Conservation (phyloP, 2,888 invertebrate species). For the Linnaemya tessellans region DNA sequence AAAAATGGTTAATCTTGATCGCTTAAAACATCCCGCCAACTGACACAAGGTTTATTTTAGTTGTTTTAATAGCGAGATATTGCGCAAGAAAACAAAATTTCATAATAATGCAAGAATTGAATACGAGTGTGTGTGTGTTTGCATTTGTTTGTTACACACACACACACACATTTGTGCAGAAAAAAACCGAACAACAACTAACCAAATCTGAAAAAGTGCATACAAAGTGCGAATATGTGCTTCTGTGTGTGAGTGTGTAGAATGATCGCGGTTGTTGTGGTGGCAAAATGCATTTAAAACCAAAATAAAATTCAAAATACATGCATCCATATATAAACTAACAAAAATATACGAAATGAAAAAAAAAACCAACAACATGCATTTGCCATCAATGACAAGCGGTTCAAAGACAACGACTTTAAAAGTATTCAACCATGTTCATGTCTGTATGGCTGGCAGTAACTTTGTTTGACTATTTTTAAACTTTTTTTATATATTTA, state of each 20-base stretch:
- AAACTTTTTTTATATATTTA: neutral
- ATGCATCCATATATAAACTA: neutral
- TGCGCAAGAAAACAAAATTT: constrained; percentile 71
- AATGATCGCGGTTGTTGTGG: constrained; percentile 50
- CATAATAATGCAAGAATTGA: constrained; percentile 62
- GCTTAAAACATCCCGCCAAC: constrained; percentile 69
- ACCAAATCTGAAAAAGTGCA: constrained; percentile 51
- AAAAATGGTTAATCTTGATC: constrained; percentile 66
- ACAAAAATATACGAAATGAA: neutral
- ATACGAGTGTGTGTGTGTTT: constrained; percentile 15
- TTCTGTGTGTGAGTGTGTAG: constrained; percentile 38
- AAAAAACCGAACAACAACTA: constrained; percentile 13
- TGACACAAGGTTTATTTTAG: constrained; percentile 70
- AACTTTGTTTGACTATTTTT: constrained; percentile 55
- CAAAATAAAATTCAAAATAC: constrained; percentile 21
- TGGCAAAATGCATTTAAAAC: constrained; percentile 46
- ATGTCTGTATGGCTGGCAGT: constrained; percentile 23
- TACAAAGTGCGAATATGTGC: constrained; percentile 47
- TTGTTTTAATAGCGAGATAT: constrained; percentile 61
- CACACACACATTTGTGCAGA: constrained; percentile 8
- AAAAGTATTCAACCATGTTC: constrained; percentile 60
- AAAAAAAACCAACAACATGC: constrained; percentile 28
- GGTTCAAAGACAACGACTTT: constrained; percentile 71
- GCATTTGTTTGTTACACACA: constrained; percentile 1
- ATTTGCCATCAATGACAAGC: constrained; percentile 70